phyloP scores from a whole-genome alignment of 1,140 invertebrate species.

The Atopsyche davidsoni region DNA sequence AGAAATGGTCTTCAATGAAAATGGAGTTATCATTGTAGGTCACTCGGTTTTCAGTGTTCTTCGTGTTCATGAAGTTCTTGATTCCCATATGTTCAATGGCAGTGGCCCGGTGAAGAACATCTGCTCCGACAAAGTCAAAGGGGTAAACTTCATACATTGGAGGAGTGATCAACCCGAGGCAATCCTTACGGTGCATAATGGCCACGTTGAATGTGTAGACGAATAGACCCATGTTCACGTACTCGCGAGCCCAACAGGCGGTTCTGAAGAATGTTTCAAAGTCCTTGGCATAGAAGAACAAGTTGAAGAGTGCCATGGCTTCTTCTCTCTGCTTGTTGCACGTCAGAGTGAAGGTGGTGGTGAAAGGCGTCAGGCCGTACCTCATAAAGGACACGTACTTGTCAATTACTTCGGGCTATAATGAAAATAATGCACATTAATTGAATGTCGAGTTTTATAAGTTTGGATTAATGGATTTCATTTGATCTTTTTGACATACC shows the following conservation, averaged over 20 bases:
- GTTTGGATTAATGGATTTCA: no score
- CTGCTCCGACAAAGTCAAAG: conserved; percentile 52
- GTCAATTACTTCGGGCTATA: conserved; percentile 42
- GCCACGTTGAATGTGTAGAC: conserved; percentile 53
- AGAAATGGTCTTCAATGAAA: no score
- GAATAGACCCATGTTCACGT: conserved; percentile 58
- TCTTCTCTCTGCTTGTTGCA: conserved; percentile 44
- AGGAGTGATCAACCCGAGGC: conserved; percentile 52
- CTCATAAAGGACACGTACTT: conserved; percentile 50
- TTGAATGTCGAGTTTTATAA: no score
- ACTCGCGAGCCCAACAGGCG: conserved; percentile 52
- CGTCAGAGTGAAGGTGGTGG: conserved; percentile 49
- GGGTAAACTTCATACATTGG: conserved; percentile 59
- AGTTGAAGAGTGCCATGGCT: conserved; percentile 41
- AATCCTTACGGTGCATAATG: conserved; percentile 53
- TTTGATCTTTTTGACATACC: no score
- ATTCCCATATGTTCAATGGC: no score
- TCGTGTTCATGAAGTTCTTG: conserved; percentile 34
- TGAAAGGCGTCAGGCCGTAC: conserved; percentile 43
- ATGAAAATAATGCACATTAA: no score
- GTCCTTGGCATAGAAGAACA: conserved; percentile 52
- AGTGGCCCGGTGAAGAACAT: conserved; percentile 50
- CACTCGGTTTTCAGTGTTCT: conserved; percentile 37
- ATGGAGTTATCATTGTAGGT: no score
- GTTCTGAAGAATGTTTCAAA: conserved; percentile 59